A percentile compares a stretch with the other conserved stretches of the same genome.
phyloP scores from a whole-genome alignment of 2,113 vertebrate genomes.

The Lipophrys pholis region DNA sequence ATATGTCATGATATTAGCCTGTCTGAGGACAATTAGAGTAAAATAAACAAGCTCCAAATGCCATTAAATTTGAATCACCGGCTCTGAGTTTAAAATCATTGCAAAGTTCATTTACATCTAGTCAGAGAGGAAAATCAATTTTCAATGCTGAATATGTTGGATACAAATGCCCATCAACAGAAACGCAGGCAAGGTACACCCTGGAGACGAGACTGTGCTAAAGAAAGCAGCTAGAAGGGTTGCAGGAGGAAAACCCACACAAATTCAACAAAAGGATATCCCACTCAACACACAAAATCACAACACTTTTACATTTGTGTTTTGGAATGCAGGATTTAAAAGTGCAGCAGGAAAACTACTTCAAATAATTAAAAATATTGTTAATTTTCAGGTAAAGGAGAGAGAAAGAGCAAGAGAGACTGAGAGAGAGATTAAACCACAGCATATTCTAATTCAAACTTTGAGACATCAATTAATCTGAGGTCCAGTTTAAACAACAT shows the following conservation, averaged over 20 bases:
- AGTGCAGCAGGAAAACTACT: too few species aligned
- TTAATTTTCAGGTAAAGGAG: too few species aligned
- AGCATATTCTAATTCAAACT: too few species aligned
- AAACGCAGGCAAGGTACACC: slow-evolving; percentile 54
- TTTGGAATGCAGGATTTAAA: too few species aligned
- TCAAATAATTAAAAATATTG: too few species aligned
- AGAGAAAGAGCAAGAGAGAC: too few species aligned
- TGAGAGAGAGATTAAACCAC: too few species aligned
- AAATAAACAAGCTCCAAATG: slow-evolving; percentile 22
- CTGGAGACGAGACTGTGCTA: slow-evolving; percentile 57
- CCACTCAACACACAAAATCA: slow-evolving; percentile 1
- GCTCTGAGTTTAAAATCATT: slow-evolving; percentile 61
- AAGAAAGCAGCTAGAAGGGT: slow-evolving; percentile 48
- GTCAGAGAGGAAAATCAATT: slow-evolving; percentile 64
- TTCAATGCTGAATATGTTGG: slow-evolving; percentile 62
- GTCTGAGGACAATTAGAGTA: slow-evolving; percentile 14
- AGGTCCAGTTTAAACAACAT: too few species aligned
- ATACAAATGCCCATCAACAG: slow-evolving; percentile 61
- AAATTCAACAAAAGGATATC: slow-evolving; percentile 2
- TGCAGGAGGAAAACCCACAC: slow-evolving; percentile 22
- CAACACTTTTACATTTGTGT: too few species aligned
- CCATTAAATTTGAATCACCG: slow-evolving; percentile 54
- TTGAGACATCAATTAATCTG: too few species aligned
- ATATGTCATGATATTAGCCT: slow-evolving; percentile 18
- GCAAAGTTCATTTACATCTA: slow-evolving; percentile 62